phyloP scores from a whole-genome alignment of 2,888 invertebrate species.

The Rhorus exstirpatorius region DNA sequence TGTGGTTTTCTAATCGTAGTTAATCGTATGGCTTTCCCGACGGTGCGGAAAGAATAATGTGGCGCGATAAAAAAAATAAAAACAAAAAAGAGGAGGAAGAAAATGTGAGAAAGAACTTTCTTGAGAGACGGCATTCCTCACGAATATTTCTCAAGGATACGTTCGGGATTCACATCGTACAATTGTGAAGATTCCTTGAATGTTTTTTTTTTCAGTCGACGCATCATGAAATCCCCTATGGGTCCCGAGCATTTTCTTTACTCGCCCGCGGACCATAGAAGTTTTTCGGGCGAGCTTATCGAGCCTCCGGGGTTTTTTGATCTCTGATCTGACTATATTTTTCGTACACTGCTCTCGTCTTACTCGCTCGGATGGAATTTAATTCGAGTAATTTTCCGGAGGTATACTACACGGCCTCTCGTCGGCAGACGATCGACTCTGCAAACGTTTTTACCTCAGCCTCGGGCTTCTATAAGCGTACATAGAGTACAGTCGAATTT shows the following conservation, averaged over 20 bases:
- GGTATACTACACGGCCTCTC: conserved; percentile 26
- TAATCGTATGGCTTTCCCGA: conserved; percentile 1
- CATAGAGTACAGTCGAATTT: too few species aligned
- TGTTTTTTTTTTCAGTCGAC: not conserved
- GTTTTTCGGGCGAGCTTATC: conserved; percentile 29
- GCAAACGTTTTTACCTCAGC: conserved; percentile 43
- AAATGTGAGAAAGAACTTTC: too few species aligned
- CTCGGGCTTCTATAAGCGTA: conserved; percentile 13
- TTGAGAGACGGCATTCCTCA: too few species aligned
- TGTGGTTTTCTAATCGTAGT: conserved; percentile 40
- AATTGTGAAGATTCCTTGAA: too few species aligned
- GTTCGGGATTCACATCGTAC: too few species aligned
- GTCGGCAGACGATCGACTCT: conserved; percentile 33
- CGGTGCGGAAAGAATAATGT: not conserved
- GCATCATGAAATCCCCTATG: conserved; percentile 3
- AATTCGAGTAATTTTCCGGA: conserved; percentile 39
- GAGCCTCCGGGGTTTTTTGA: not conserved
- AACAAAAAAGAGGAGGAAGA: too few species aligned
- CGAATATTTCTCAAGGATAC: too few species aligned
- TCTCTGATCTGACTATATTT: conserved; percentile 9
- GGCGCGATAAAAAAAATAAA: not conserved
- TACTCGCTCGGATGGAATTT: conserved; percentile 30
- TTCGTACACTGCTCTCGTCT: conserved; percentile 1
- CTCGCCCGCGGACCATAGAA: conserved; percentile 10
- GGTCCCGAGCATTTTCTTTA: conserved; percentile 10